phyloP scores from a whole-genome alignment of 2,888 invertebrate genomes.

The Platycheirus rosarum region DNA sequence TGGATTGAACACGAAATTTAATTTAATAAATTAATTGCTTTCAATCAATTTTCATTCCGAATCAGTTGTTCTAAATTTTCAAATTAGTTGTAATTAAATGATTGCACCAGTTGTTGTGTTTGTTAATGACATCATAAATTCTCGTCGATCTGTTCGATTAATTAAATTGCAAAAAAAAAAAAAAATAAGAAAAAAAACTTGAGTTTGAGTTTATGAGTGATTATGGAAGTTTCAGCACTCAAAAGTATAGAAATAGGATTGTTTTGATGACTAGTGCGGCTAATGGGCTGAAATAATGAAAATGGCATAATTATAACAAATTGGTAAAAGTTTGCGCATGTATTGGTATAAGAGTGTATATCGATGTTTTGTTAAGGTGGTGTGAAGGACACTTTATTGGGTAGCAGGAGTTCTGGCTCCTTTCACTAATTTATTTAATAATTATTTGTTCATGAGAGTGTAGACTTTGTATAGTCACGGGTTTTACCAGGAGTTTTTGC shows the following conservation, averaged over 20 bases:
- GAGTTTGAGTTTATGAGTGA: slow-evolving; percentile 8
- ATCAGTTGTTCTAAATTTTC: slow-evolving; percentile 6
- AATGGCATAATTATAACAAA: slow-evolving; percentile 4
- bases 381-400: no score
- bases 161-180: no score
- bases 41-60: slow-evolving; percentile 47
- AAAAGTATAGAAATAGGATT: no score
- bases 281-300: slow-evolving; percentile 2
- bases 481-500: no score
- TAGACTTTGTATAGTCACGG: neutral
- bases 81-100: slow-evolving; percentile 49
- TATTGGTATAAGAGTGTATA: no score
- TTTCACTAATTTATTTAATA: slow-evolving; percentile 8
- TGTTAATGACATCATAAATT: slow-evolving; percentile 53
- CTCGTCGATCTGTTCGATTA: slow-evolving; percentile 27
- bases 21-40: slow-evolving; percentile 61
- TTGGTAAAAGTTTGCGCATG: slow-evolving; percentile 1
- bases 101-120: slow-evolving; percentile 30
- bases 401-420: neutral
- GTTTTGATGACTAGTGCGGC: neutral
- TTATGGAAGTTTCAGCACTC: slow-evolving; percentile 18
- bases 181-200: no score
- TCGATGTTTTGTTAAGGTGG: no score
- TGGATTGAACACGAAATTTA: slow-evolving; percentile 40
- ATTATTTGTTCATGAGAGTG: slow-evolving; percentile 3